Base-by-base conservation (phyloP, 2,113 vertebrate genomes). In the Grammomys surdaster region DNA sequence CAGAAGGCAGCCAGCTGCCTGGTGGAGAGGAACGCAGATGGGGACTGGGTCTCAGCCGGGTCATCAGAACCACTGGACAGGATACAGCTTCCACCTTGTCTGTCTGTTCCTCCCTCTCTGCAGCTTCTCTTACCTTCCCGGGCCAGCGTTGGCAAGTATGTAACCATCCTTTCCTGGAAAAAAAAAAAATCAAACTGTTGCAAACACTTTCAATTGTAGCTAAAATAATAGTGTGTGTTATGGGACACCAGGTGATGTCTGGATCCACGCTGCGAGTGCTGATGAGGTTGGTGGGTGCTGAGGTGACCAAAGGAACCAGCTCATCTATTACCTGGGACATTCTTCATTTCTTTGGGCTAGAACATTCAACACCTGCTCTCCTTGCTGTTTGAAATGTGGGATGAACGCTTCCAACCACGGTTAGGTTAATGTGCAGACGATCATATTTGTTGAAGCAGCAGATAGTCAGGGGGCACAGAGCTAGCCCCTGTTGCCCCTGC, bases 1-100 rank as follows among this genome's bases (percentile, higher is more conserved):
- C 70, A 67, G 2, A 89, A 40, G 65, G 70, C 90, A 72, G 88
- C 94, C 92, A 69, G 94, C 85, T 85, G 43, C 84, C 82, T 73
- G n/a, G 17, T 26, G 4, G 76, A 73, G 40, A 72, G 51, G 67
- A 73, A 81, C 85, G 20, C 2, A 20, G 78, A 12, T 43, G 16
- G 31, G 86, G 48, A 31, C 43, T 48, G 56, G 0, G 0, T 13
- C 58, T 40, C 40, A 65, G 81, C 43, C 10, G 46, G 70, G 13
- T 14, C 43, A 20, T n/a, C 84, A 48, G 43, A 72, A n/a, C 16
- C 16, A 0, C 54, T 11, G 69, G 54, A 20, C 13, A 8, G 36
- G 81, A 22, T 31, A 40, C 48, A 3, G 46, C 31, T 80, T 9
- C 20, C 43, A 72, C n/a, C 46, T 3, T 11, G 12, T 14, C 11